phyloP scores from a whole-genome alignment of 2,888 invertebrate species.

The Idaea aversata region DNA sequence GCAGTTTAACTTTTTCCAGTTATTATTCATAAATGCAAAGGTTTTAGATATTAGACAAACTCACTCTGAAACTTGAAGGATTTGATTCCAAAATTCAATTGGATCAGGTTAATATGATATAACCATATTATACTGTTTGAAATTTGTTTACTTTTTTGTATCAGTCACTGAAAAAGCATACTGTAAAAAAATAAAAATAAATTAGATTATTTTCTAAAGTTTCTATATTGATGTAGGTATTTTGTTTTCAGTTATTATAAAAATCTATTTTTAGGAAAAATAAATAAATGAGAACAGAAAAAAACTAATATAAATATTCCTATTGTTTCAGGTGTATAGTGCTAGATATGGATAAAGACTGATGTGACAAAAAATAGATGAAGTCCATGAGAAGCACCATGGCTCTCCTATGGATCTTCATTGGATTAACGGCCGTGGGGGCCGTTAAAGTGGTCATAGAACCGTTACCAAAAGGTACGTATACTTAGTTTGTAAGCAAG shows the following conservation, averaged over 20 bases:
- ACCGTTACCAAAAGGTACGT: constrained; percentile 76
- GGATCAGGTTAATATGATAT: constrained; percentile 52
- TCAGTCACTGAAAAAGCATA: neutral
- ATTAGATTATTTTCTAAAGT: too few species aligned
- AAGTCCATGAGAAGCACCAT: constrained; percentile 44
- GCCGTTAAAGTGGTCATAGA: constrained; percentile 76
- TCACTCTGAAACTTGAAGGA: constrained; percentile 63
- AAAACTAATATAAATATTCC: constrained; percentile 7
- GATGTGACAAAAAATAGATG: constrained; percentile 53
- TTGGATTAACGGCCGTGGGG: constrained; percentile 54
- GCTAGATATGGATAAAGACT: constrained; percentile 49
- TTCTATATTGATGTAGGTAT: too few species aligned
- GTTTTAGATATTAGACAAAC: constrained; percentile 65
- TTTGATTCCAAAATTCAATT: constrained; percentile 55
- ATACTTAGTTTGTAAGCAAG: neutral
- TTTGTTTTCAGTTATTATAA: too few species aligned
- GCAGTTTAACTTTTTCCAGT: constrained; percentile 70
- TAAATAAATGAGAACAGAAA: too few species aligned
- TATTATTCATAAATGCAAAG: constrained; percentile 79
- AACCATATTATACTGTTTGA: constrained; percentile 25
- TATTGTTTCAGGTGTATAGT: constrained; percentile 48
- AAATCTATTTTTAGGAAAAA: too few species aligned
- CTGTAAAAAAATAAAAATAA: too few species aligned
- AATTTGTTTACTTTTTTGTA: constrained; percentile 9
- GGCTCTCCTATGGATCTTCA: constrained; percentile 61